Conservation (phyloP, 1,140 invertebrate genomes). For the Phenacoccus solenopsis region DNA sequence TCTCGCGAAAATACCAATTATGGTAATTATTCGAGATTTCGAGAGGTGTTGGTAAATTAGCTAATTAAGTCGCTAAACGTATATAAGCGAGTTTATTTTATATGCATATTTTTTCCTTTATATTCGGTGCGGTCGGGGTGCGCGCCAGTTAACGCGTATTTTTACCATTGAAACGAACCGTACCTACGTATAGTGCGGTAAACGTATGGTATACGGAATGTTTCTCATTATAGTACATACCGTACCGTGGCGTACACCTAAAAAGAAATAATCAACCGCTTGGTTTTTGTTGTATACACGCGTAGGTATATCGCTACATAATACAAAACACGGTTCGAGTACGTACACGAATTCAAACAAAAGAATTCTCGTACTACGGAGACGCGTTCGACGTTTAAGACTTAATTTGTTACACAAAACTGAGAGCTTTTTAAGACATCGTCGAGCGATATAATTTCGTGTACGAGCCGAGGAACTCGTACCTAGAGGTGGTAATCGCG, state of each 20-base stretch:
- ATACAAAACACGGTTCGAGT: too few relatives aligned
- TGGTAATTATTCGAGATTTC: neutral
- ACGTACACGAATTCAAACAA: neutral
- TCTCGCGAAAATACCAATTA: constrained; percentile 10
- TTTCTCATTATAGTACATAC: neutral
- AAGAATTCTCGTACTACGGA: neutral
- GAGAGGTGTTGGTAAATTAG: constrained; percentile 6
- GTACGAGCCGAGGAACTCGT: too few relatives aligned
- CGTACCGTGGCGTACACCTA: too few relatives aligned
- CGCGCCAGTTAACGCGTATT: neutral
- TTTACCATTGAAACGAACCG: too few relatives aligned
- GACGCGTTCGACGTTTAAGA: neutral
- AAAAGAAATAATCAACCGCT: neutral
- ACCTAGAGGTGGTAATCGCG: too few relatives aligned
- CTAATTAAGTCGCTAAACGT: constrained; percentile 9
- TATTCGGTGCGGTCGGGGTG: neutral
- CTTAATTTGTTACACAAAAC: neutral
- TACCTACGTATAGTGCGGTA: neutral
- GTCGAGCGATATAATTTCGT: too few relatives aligned
- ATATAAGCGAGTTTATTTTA: too few relatives aligned
- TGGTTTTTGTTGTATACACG: neutral
- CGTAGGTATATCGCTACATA: too few relatives aligned
- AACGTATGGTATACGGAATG: too few relatives aligned
- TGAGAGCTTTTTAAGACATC: too few relatives aligned
- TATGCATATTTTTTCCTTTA: neutral